Evolutionary conservation across 2,797 vertebrate genomes (phyloP), one percentile per base, ranked within the genome.

Genomic region (Parauchenoglanis punctatus): DNA sequence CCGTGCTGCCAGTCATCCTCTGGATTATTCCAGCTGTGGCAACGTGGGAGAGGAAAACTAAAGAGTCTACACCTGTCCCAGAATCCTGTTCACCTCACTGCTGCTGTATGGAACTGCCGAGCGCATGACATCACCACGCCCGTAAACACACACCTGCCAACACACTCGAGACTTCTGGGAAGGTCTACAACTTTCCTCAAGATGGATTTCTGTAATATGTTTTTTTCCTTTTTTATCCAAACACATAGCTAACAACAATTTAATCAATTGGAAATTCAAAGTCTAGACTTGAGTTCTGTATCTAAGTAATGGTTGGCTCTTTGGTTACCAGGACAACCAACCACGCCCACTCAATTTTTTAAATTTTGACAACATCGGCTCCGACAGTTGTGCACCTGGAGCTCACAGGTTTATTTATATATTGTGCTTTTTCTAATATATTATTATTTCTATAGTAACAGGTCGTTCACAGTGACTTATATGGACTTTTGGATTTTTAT

Each of bases 1-100:
- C 81, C 44, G 59, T 85, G 90, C 88, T 92, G 91, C 90, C 86
- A 93, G 90, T 90, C 91, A 90, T 90, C 89, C 81, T 4, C 52
- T 85, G 85, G 91, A 85, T 87, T 90, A 90, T 61, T 40, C 2
- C 8, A 91, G 78, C 84, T 83, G 87, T 84, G 68, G 67, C 88
- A 89, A 92, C 7, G 85, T 85, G 87, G 86, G 87, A 49, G 83
- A 89, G 88, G 85, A 85, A 82, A 72, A 63, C 87, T 86, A 70
- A 86, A 82, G 77, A 61, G 31, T 73, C 83, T 87, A 81, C 87
- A 83, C 78, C 85, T 88, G 88, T 90, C 4, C 84, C 86, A 76
- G 83, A 88, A 90, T 7, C 65, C 56, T 87, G 90, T 84, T 91
- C 92, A 92, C 88, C 91, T 91, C 87, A 84, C 68, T 90, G 65